Base-by-base conservation (phyloP, 1,140 invertebrate genomes). In the Scaptomyza hsui region DNA sequence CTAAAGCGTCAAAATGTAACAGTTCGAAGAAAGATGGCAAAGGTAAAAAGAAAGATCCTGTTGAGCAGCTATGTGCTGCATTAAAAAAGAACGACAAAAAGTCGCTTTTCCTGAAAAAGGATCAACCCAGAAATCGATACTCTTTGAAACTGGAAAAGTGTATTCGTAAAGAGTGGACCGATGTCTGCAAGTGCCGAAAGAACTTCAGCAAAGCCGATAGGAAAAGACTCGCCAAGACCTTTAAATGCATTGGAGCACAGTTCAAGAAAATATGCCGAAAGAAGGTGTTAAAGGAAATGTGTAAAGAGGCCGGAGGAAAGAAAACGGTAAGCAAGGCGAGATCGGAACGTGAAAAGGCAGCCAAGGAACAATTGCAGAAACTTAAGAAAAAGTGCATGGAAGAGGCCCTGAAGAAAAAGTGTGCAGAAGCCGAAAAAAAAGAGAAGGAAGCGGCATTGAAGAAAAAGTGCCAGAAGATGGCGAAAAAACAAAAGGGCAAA, bases 101-200 rank as follows among this genome's bases (percentile, higher is more conserved):
- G 21, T 0, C 15, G 12, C 1, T n/a, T 1, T 37, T 37, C n/a
- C 12, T 15, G 35, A n/a, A 39, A 13, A 39, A 29, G 9, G 15
- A 9, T 9, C 10, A 29, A n/a, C 4, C 15, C 2, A 29, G 15
- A 13, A 68, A 37, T 16, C 6, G 9, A 0, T 61, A 47, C 16
- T 29, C 44, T 4, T 9, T 61, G 5, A 52, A 53, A 12, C 12
- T 68, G 6, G 56, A 68, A 24, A 53, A 53, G 9, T 68, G 65
- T 12, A 47, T 68, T 2, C 19, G 18, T 9, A 24, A 29, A 0
- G 39, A 61, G 21, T 68, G 65, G 65, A 15, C 21, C 13, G n/a
- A 52, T 29, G 15, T 53, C 3, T 39, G 47, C 15, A 16, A 19
- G 9, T 10, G 35, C 29, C 56, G 10, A 9, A 19, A 49, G 1